Conservation (phyloP, 2,888 invertebrate genomes). For the Thera obeliscata region DNA sequence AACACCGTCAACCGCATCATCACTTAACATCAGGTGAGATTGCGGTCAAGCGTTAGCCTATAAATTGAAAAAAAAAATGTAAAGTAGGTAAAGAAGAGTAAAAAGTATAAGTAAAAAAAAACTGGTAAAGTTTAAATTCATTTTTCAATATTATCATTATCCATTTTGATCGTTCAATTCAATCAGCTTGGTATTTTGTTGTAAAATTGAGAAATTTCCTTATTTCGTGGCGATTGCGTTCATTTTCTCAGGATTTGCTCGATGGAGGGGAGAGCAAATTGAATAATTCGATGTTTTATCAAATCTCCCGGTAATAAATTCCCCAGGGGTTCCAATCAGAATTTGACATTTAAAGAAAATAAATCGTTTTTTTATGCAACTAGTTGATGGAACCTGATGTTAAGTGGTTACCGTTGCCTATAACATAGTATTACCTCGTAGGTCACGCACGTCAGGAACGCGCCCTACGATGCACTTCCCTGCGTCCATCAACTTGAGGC, state of each 20-base stretch:
- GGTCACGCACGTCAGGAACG: no score
- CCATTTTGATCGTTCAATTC: neutral
- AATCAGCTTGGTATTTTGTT: conserved; percentile 15
- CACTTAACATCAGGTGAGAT: no score
- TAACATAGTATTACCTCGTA: no score
- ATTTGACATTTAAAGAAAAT: conserved; percentile 2
- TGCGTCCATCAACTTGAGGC: no score
- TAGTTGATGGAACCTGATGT: neutral
- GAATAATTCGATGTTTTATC: conserved; percentile 55
- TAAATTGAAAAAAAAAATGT: no score
- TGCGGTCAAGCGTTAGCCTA: no score
- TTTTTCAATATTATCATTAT: neutral
- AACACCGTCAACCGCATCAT: no score
- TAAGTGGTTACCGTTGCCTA: no score
- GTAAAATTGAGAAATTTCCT: conserved; percentile 5
- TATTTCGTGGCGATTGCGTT: conserved; percentile 13
- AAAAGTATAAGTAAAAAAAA: no score
- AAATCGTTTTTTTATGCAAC: no score
- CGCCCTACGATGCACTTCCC: no score
- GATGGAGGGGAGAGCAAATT: conserved; percentile 55
- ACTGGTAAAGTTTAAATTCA: neutral
- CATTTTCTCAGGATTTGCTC: conserved; percentile 36
- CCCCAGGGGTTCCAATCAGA: conserved; percentile 14
- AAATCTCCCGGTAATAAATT: conserved; percentile 47
- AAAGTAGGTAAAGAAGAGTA: no score